Base-by-base conservation (phyloP, 2,113 vertebrate genomes). In the Passer montanus region DNA sequence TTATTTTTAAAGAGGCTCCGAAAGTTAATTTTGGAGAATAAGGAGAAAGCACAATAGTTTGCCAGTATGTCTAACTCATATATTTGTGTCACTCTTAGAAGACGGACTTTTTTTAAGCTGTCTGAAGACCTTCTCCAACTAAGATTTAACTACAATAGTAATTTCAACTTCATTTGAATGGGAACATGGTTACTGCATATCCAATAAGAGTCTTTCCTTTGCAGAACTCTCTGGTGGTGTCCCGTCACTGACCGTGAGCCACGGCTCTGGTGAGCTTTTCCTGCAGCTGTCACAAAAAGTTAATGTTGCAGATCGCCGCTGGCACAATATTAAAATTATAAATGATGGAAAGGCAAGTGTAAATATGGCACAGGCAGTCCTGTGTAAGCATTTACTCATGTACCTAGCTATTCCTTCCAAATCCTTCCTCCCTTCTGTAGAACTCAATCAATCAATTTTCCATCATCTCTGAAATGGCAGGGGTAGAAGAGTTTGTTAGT, bases 311-410 rank as follows among this genome's bases (percentile, higher is more conserved):
- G 98, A 99, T 97, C 98, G 97, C 2, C 98, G 95, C 77, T 99
- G 99, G 99, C 99, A 99, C 94, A 98, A 98, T 22, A 97, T 99
- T 23, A 98, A 98, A 91, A 97, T 99, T 94, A 92, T 97, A 94
- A 98, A 94, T 50, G 97, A 99, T 19, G 98, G 98, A 88, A 99
- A 99, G 98, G 99, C 98, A 94, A 97, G 97, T 97, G 67, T 87
- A 72, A 86, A 92, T 67, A 37, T 20, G 56, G 37, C 59, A 62
- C 37, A 28, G 44, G 16, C 30, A 55, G 18, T 72, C 50, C 58
- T 50, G 13, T 49, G 47, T 43, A 92, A 75, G 76, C 70, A 64
- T 35, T 47, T 41, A 43, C 87, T 88, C 18, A 24, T 41, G 23
- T 89, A 49, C 53, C 39, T 67, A 55, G 10, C 33, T 67, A 66